Percentiles rank a stretch among this genome's conserved stretches.
Conservation (phyloP, 2,797 vertebrate genomes). For the Phoxinus dragarum region DNA sequence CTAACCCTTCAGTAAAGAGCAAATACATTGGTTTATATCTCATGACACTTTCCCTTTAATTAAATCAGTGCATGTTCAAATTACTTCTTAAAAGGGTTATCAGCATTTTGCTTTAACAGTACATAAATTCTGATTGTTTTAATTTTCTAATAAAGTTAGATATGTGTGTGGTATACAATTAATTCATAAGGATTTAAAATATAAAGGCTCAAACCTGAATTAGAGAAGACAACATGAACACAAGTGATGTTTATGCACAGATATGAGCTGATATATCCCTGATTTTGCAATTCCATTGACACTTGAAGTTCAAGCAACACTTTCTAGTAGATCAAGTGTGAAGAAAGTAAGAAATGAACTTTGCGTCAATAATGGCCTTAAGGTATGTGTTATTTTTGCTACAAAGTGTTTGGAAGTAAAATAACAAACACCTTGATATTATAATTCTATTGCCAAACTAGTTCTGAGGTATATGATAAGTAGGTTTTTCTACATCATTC, state of each 20-base stretch:
- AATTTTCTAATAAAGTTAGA: constrained; percentile 78
- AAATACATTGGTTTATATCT: constrained; percentile 68
- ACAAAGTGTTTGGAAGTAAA: constrained; percentile 75
- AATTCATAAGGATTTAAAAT: constrained; percentile 80
- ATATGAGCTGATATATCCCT: constrained; percentile 94
- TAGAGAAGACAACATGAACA: constrained; percentile 78
- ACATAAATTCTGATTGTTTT: constrained; percentile 73
- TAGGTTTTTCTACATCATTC: constrained; percentile 91
- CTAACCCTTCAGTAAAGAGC: constrained; percentile 66
- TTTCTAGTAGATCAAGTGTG: constrained; percentile 87
- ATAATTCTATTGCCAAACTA: constrained; percentile 95
- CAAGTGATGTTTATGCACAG: constrained; percentile 83
- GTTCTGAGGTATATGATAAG: constrained; percentile 99
- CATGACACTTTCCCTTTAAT: constrained; percentile 89
- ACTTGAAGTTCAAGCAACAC: constrained; percentile 89
- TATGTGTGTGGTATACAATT: constrained; percentile 77
- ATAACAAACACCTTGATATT: constrained; percentile 79
- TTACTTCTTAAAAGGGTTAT: constrained; percentile 76
- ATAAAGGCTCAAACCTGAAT: constrained; percentile 83
- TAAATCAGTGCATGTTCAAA: constrained; percentile 91
- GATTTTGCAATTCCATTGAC: constrained; percentile 89
- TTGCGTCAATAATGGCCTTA: constrained; percentile 70
- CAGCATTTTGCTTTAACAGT: constrained; percentile 80
- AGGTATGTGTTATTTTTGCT: constrained; percentile 64
- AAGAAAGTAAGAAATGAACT: constrained; percentile 81